A percentile compares a stretch with the other conserved stretches of the same genome.
These are phyloP conservation scores for Chloroclystis v-ata DNA, from an alignment of 2,888 invertebrate species.

Conservation along the genomic window DNA sequence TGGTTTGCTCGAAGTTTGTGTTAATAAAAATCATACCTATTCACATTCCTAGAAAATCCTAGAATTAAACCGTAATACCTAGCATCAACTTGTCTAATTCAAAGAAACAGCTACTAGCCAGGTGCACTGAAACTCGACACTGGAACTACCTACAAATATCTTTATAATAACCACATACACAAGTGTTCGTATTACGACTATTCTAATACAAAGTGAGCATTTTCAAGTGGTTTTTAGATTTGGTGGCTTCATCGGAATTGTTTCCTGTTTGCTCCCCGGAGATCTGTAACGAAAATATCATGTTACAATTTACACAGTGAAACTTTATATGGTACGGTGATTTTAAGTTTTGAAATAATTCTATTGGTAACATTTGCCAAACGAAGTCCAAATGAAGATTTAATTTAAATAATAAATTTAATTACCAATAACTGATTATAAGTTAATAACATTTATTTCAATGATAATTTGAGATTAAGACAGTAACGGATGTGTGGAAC, in stretches of 20 bases:
- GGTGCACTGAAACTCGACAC: conserved; percentile 42
- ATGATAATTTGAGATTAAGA: too few relatives aligned
- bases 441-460: too few relatives aligned
- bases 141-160: conserved; percentile 34
- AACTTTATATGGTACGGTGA: conserved; percentile 10
- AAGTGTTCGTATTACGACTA: conserved; percentile 45
- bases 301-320: conserved; percentile 54
- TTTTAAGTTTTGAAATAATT: neutral
- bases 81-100: neutral
- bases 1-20: too few relatives aligned
- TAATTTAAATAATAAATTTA: too few relatives aligned
- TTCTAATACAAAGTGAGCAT: conserved; percentile 37
- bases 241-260: conserved; percentile 61
- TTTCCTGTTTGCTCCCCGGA: conserved; percentile 70
- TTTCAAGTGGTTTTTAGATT: conserved; percentile 46
- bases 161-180: conserved; percentile 48
- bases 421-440: too few relatives aligned
- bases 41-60: neutral
- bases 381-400: too few relatives aligned
- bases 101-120: conserved; percentile 35
- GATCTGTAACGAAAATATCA: conserved; percentile 71
- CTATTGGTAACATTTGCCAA: too few relatives aligned
- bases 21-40: too few relatives aligned
- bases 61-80: neutral
- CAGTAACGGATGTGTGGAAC: too few relatives aligned